phyloP scores from a whole-genome alignment of 1,140 invertebrate species.

The Papilio polytes region DNA sequence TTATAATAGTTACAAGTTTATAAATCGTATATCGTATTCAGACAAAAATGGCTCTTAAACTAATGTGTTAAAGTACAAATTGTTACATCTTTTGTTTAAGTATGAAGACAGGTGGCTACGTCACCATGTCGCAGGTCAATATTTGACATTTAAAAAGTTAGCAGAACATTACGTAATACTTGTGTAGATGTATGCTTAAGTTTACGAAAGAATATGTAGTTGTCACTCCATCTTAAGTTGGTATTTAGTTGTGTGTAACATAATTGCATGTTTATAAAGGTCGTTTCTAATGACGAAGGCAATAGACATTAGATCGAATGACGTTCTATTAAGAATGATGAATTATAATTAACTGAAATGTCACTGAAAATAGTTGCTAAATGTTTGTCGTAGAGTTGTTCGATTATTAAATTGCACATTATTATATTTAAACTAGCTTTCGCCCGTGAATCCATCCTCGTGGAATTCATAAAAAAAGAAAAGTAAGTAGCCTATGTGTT shows the following conservation, averaged over 20 bases:
- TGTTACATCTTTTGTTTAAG: background rate
- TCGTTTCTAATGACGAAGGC: constrained; percentile 53
- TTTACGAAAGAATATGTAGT: constrained; percentile 48
- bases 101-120: constrained; percentile 53
- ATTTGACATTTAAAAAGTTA: constrained; percentile 66
- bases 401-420: too few species aligned
- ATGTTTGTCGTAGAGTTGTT: background rate
- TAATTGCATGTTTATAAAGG: constrained; percentile 59
- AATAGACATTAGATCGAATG: constrained; percentile 29
- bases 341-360: constrained; percentile 30
- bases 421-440: too few species aligned
- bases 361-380: background rate
- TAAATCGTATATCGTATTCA: background rate
- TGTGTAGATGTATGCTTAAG: constrained; percentile 14
- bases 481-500: too few species aligned
- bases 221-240: constrained; percentile 57
- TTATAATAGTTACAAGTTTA: constrained; percentile 22
- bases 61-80: constrained; percentile 10
- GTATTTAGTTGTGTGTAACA: constrained; percentile 59
- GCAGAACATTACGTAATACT: constrained; percentile 62
- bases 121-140: constrained; percentile 62
- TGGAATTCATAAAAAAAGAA: too few species aligned
- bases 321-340: constrained; percentile 14
- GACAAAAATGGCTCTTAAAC: background rate
- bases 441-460: too few species aligned